Base-by-base conservation (phyloP, 2,888 invertebrate species). In the Silvanus unidentatus region DNA sequence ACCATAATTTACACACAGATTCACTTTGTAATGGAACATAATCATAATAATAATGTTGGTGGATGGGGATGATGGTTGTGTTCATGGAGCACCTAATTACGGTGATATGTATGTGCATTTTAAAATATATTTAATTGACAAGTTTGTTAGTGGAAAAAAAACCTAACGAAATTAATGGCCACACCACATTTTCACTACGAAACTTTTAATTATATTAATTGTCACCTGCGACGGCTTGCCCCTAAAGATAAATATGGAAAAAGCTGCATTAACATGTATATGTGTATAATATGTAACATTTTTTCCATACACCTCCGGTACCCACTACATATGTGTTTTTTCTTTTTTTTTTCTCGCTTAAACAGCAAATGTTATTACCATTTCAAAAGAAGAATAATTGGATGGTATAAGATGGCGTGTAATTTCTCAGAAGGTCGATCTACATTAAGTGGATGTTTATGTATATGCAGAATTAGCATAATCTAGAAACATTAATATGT, bases 381-480 rank as follows among this genome's bases (percentile, higher is more conserved):
- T 50, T 53, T 49, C 39, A 47, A 45, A 40, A 46, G 45, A 50
- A 50, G 52, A 54, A 52, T 56, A 59, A 61, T 54, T 55, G 59
- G 62, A 48, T 53, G 57, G 52, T 54, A 56, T 50, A 49, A 42
- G 57, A 60, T 57, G 63, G 55, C 57, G 47, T 58, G 57, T 56
- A 59, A 63, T 63, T 60, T 59, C 60, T 60, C 59, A 58, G 50
- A 50, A 50, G 49, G 54, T 43, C 60, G 64, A 67, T 66, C 63
- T 62, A 61, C 68, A 67, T 68, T 67, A 69, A 69, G 65, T 67
- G 60, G 63, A 68, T 68, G 66, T 67, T 68, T 69, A 69, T 68
- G 68, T 68, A 69, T 66, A 65, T 62, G 60, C 58, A 48, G 63
- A 63, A 70, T 70, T 70, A 69, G 63, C 69, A 70, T 70, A 69